Evolutionary conservation across 2,797 vertebrate genomes (phyloP).

Genomic region (Myotis daubentonii): DNA sequence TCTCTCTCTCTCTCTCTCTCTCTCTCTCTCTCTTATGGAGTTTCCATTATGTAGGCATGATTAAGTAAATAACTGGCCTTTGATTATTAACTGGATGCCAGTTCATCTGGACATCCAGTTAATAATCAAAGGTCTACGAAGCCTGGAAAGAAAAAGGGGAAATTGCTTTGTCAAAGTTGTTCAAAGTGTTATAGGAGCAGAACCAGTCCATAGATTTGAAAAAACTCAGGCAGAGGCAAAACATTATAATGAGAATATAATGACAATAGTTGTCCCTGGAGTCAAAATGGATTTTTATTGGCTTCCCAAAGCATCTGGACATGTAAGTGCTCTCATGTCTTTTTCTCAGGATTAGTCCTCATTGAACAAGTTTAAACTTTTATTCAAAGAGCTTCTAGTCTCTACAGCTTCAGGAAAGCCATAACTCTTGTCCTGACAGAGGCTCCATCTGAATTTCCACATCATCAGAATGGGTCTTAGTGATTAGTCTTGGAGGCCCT

Average conservation of each 20-base stretch:
- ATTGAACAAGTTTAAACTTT: neutral
- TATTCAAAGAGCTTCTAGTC: neutral
- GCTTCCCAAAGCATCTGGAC: neutral
- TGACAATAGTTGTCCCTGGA: neutral
- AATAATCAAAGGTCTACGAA: neutral
- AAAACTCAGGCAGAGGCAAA: neutral
- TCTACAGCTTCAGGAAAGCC: neutral
- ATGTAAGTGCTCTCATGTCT: neutral
- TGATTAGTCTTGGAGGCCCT: neutral
- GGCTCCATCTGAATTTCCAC: neutral
- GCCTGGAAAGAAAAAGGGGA: neutral
- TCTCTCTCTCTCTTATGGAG: too few species aligned
- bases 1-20: too few species aligned
- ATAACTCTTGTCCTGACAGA: neutral
- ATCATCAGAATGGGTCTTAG: neutral
- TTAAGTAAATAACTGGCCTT: neutral
- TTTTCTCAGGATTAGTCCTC: neutral
- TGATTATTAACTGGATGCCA: neutral
- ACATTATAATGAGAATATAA: neutral
- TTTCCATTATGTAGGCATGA: neutral
- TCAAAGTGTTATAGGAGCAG: neutral
- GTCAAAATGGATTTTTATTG: neutral
- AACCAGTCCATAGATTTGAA: neutral
- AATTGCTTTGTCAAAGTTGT: neutral
- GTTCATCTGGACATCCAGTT: too few species aligned